Base-by-base conservation (phyloP, 2,113 vertebrate genomes). In the Panurus biarmicus region DNA sequence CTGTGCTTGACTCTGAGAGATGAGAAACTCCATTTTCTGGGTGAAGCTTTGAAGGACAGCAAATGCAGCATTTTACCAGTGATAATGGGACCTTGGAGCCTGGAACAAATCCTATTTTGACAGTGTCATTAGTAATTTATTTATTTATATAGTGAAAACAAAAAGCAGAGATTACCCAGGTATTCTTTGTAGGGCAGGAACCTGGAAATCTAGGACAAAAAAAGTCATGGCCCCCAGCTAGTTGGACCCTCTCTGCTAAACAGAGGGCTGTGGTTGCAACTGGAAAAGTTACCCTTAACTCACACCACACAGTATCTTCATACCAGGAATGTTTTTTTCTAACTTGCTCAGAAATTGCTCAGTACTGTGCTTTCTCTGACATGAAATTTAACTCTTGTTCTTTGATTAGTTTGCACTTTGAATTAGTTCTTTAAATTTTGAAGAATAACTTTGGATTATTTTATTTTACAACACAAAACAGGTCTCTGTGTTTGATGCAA, bases 111-210 rank as follows among this genome's bases (percentile, higher is more conserved):
- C 2, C 77, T 93, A 65, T 87, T 94, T 87, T 92, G 94, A 88
- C 94, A 93, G 85, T 48, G 78, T 45, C 51, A 31, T 79, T 85
- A n/a, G 21, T 31, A n/a, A n/a, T n/a, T n/a, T 51, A 23, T 96
- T 97, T 97, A 91, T 95, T 93, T 85, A 82, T 1, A 44, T 72
- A 87, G 85, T 65, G 60, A 93, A 93, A 95, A 89, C 72, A 83
- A 93, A 95, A 92, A 97, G 81, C 60, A 82, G 82, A 96, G 95
- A 96, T 95, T 96, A 95, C 62, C 20, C 9, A n/a, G 21, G 45
- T 85, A 64, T 56, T 93, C 79, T 57, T 54, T 80, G 57, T 20
- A 85, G 80, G 74, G 85, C 71, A 87, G 93, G 90, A 89, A 85
- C 78, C 79, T 92, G 72, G 73, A 66, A 83, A 53, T 66, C 51